Evolutionary conservation across 2,113 vertebrate genomes (phyloP), one percentile per base, ranked within the genome.

Genomic region (Sardina pilchardus): DNA sequence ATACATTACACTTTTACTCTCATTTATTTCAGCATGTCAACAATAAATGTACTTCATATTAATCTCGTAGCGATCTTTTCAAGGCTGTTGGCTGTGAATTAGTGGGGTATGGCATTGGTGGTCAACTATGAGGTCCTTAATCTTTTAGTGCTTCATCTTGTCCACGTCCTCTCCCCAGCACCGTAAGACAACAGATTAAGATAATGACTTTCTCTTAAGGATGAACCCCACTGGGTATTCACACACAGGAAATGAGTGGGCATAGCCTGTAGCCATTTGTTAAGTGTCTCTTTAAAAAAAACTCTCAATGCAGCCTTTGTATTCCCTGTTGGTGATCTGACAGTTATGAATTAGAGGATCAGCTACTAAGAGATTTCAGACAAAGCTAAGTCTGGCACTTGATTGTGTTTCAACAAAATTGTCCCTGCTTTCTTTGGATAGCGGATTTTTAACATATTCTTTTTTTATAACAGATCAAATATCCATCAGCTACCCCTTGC

Each of bases 171-270:
- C 85, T 89, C 88, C 85, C 84, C 86, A 83, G 81, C 85, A 87
- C 85, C 90, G 90, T 89, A 86, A 88, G 89, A 89, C 86, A 26
- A 56, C 85, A 91, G 84, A 91, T 93, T 91, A 92, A 90, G 88
- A 89, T 89, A 89, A 91, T 90, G 50, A 88, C 88, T 88, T 85
- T 87, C 12, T 17, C 82, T 88, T 30, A 78, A 87, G 83, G 39
- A 78, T 82, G 87, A 59, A 84, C 71, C 81, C 82, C 81, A 6
- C 86, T 63, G 48, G 34, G 50, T 83, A 53, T 83, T 3, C 82
- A 82, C 45, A 83, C 30, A 81, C 78, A 42, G 45, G 36, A 67
- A 78, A 78, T 48, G 30, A 84, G 45, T 81, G 71, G 71, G 47
- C 34, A 71, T 59, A 39, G 47, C 56, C 78, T n/a, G 10, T 6